A percentile compares a stretch with the other conserved stretches of the same genome.
Conservation (phyloP, 2,888 invertebrate genomes). For the Eulithis testata region DNA sequence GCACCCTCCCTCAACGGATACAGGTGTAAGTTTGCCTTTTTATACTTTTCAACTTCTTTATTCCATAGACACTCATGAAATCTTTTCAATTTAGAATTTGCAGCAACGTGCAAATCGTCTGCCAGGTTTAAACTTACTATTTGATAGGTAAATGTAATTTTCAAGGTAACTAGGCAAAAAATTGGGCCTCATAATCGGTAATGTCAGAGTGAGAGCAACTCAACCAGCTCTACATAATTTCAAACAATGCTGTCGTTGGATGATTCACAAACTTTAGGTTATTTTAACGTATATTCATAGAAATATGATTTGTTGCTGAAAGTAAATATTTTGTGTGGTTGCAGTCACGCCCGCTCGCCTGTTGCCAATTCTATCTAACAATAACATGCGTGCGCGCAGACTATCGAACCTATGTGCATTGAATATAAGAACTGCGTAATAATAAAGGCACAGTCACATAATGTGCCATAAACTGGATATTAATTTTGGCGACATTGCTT, state of each 20-base stretch:
- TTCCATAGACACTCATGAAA: conserved; percentile 41
- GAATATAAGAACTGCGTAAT: conserved; percentile 26
- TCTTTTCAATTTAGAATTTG: conserved; percentile 39
- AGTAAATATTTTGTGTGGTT: conserved; percentile 64
- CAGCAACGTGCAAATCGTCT: conserved; percentile 20
- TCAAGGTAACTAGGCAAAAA: conserved; percentile 6
- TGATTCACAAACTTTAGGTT: conserved; percentile 46
- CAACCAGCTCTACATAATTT: conserved; percentile 3
- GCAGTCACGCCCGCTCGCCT: conserved; percentile 54
- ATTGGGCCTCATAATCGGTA: conserved; percentile 22
- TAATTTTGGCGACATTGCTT: not conserved
- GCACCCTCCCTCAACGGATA: conserved; percentile 61
- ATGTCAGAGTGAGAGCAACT: conserved; percentile 18
- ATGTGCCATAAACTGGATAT: not conserved
- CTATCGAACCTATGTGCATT: conserved; percentile 11
- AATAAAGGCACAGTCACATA: conserved; percentile 25
- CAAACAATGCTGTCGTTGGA: conserved; percentile 26
- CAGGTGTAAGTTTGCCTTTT: conserved; percentile 70
- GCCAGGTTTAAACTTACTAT: conserved; percentile 24
- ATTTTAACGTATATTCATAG: conserved; percentile 62
- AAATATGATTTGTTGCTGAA: conserved; percentile 60
- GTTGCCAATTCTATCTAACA: conserved; percentile 50
- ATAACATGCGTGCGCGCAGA: conserved; percentile 32
- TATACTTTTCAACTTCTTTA: conserved; percentile 51
- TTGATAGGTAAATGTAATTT: conserved; percentile 12